Base-by-base conservation (phyloP, 2,888 invertebrate genomes). In the Arge pagana region DNA sequence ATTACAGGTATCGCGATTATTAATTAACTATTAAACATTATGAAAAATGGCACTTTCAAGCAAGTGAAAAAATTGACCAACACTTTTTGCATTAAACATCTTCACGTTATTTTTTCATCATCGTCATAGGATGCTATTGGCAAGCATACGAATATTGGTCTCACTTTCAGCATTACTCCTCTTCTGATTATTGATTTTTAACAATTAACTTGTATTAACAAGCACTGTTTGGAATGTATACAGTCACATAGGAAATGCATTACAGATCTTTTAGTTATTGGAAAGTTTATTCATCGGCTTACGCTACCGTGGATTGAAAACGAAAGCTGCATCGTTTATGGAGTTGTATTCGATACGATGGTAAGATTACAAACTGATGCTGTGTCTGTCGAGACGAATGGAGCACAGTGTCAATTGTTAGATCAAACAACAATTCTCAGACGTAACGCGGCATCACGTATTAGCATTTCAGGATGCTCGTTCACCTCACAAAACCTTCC, bases 161-260 rank as follows among this genome's bases (percentile, higher is more conserved):
- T 33, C 8, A 43, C 33, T 43, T 35, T 43, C 26, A 35, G 26
- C 26, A 28, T 33, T 11, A 37, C 18, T 18, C 21, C 10, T 26
- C 13, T 59, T 56, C 52, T 53, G 61, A 63, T 67, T 69, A 70
- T 69, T 60, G 70, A 70, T 70, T 63, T 55, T 39, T 37, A 19
- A 61, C 59, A 66, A 64, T 67, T 61, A 59, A 63, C 59, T 58
- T 60, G 57, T 45, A 45, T 45, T 45, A 42, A 45, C 33, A 45
- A 33, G 24, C 23, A 33, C 23, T 18, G 16, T 31, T 48, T 45
- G 52, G 52, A 48, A 52, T 52, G 52, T 48, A 48, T 52, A 52
- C 37, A 37, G 48, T 45, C 48, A 36, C 30, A 43, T 43, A 18
- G 33, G 19, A 41, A 33, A 43, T 37, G 48, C 48, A 48, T 45